Conservation (phyloP, 2,797 vertebrate genomes). For the Phrynocephalus guinanensis region DNA sequence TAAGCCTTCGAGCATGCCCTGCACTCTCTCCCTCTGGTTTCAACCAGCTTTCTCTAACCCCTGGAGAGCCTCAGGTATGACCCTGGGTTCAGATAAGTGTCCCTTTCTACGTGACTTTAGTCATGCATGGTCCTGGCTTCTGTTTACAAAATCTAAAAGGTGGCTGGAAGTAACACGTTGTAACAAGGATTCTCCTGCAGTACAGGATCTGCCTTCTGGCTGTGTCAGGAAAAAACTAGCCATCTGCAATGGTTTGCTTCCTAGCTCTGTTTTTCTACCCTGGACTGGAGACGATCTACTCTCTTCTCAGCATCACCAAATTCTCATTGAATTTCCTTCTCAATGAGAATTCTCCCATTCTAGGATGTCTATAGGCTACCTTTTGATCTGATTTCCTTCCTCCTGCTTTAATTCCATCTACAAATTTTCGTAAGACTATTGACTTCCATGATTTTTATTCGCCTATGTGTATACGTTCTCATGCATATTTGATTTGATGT, state of each 20-base stretch:
- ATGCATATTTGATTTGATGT: neutral
- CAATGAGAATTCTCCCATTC: neutral
- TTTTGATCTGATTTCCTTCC: neutral
- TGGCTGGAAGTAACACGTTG: neutral
- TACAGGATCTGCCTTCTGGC: neutral
- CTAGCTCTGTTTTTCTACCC: neutral
- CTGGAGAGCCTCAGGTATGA: neutral
- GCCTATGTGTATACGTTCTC: neutral
- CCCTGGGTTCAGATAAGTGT: slow-evolving; percentile 11
- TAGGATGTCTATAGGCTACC: neutral
- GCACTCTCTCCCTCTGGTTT: slow-evolving; percentile 16
- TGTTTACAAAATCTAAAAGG: slow-evolving; percentile 3
- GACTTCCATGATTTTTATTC: neutral
- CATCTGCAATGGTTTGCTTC: neutral
- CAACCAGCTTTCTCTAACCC: slow-evolving; percentile 9
- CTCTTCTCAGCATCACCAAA: neutral
- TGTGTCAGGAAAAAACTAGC: slow-evolving; percentile 9
- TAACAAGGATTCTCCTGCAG: neutral
- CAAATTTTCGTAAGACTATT: neutral
- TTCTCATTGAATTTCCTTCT: neutral
- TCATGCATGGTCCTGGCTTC: neutral
- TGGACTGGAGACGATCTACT: neutral
- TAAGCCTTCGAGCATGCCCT: neutral
- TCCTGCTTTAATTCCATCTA: neutral
- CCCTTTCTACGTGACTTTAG: neutral